Evolutionary conservation across 2,797 vertebrate species (phyloP).

Genomic region (Sciurus carolinensis): DNA sequence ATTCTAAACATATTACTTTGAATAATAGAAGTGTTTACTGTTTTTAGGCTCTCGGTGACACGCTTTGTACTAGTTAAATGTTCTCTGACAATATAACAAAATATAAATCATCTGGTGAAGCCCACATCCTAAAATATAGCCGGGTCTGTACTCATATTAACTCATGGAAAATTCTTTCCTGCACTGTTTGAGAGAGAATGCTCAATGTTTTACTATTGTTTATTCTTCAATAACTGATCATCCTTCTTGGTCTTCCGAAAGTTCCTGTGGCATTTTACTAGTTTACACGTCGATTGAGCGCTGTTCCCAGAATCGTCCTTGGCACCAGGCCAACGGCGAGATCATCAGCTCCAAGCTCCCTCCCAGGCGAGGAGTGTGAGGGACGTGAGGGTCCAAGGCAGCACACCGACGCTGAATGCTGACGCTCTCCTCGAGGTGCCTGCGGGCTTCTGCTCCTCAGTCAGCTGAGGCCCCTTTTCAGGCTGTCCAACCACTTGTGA

Average conservation of each 20-base stretch:
- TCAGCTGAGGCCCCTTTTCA: slow-evolving; percentile 62
- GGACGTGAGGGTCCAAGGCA: slow-evolving; percentile 91
- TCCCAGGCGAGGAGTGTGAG: slow-evolving; percentile 91
- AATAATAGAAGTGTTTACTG: slow-evolving; percentile 87
- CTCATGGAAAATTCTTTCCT: slow-evolving; percentile 86
- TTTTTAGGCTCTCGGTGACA: slow-evolving; percentile 84
- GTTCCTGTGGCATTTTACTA: slow-evolving; percentile 89
- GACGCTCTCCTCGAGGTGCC: slow-evolving; percentile 84
- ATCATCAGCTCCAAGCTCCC: slow-evolving; percentile 94
- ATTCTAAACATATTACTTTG: slow-evolving; percentile 79
- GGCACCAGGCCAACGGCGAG: slow-evolving; percentile 90
- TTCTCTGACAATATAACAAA: slow-evolving; percentile 86
- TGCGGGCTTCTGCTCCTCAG: slow-evolving; percentile 84
- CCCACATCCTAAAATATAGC: slow-evolving; percentile 82
- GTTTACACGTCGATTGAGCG: slow-evolving; percentile 90
- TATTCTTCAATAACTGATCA: slow-evolving; percentile 90
- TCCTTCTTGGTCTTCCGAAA: slow-evolving; percentile 88
- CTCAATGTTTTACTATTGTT: slow-evolving; percentile 88
- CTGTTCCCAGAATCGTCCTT: slow-evolving; percentile 89
- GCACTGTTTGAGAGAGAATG: slow-evolving; percentile 85
- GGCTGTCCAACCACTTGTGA: slow-evolving; percentile 65
- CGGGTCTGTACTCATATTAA: slow-evolving; percentile 85
- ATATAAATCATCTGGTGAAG: slow-evolving; percentile 84
- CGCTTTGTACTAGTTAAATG: slow-evolving; percentile 85
- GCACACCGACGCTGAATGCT: slow-evolving; percentile 85